These are phyloP conservation scores for Himantopus leucocephalus DNA, from an alignment of 2,113 vertebrate genomes.

Conservation along the genomic window DNA sequence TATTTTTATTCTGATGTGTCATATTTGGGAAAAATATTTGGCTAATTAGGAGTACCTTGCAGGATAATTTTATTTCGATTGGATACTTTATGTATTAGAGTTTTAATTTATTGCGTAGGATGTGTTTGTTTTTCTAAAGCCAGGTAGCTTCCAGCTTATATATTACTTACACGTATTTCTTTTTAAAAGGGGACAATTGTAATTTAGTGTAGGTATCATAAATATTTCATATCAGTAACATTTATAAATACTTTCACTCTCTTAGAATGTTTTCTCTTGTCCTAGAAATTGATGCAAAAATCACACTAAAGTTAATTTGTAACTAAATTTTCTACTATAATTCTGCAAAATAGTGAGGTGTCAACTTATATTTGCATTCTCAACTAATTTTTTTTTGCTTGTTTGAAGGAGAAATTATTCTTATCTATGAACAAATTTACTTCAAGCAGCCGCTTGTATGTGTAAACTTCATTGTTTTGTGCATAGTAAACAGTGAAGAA, in stretches of 20 bases:
- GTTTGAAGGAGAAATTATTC: not conserved
- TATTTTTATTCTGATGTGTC: not conserved
- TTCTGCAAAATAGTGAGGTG: not conserved
- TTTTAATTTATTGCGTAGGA: not conserved
- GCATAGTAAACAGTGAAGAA: constrained; percentile 25
- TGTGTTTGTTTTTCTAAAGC: not conserved
- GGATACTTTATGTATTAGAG: not conserved
- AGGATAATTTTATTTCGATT: not conserved
- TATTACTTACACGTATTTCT: not conserved
- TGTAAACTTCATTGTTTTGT: constrained; percentile 41
- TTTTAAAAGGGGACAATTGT: not conserved
- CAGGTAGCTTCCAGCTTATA: not conserved
- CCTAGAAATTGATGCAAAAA: not conserved
- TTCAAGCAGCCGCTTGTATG: not conserved
- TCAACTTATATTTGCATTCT: not conserved
- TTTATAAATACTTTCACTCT: not conserved
- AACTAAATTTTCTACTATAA: not conserved
- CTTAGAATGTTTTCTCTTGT: not conserved
- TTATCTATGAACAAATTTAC: not conserved
- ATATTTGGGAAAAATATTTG: not conserved
- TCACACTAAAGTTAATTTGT: not conserved
- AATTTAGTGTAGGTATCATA: not conserved
- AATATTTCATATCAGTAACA: not conserved
- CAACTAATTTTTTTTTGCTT: not conserved
- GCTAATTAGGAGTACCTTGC: not conserved